Base-by-base conservation (phyloP, 2,113 vertebrate genomes). In the Nanorana parkeri region DNA sequence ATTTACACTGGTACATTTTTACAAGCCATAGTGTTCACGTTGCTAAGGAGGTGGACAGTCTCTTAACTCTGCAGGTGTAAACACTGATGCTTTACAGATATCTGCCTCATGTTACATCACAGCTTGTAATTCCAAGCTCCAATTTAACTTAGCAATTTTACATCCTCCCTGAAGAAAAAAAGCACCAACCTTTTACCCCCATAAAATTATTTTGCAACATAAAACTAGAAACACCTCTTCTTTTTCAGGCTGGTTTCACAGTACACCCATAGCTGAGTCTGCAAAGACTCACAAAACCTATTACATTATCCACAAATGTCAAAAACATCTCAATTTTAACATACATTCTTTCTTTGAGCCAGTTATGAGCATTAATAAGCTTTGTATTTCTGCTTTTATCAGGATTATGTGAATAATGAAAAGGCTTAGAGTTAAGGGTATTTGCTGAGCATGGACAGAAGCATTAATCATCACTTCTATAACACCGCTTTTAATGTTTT, bases 131-230 rank as follows among this genome's bases (percentile, higher is more conserved):
- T 82, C 71, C 80, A 82, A 82, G 80, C 80, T 82, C 80, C 80
- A 82, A 82, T 82, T 82, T 82, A 82, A 81, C 79, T 81, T 81
- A 75, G 80, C 80, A 82, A 82, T 82, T 82, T 82, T 82, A 82
- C 80, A 82, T 82, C 80, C 80, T 82, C 80, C 80, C 80, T 58
- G 61, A 82, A 82, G 80, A 64, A 82, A 82, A 82, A 82, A 82
- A 82, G 71, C 69, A 82, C 80, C 80, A 82, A 82, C 80, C 80
- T 82, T 82, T 82, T 82, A 82, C 80, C 80, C 80, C 80, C 80
- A 82, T 82, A 82, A 82, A 82, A 82, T 75, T 82, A 82, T 82
- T 82, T 82, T 82, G 80, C 80, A 75, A 82, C 80, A 82, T 82
- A 82, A 82, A 82, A 82, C 80, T 82, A 41, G 71, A 82, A 82